Conservation (phyloP, 2,797 vertebrate species). For the Etheostoma perlongum region DNA sequence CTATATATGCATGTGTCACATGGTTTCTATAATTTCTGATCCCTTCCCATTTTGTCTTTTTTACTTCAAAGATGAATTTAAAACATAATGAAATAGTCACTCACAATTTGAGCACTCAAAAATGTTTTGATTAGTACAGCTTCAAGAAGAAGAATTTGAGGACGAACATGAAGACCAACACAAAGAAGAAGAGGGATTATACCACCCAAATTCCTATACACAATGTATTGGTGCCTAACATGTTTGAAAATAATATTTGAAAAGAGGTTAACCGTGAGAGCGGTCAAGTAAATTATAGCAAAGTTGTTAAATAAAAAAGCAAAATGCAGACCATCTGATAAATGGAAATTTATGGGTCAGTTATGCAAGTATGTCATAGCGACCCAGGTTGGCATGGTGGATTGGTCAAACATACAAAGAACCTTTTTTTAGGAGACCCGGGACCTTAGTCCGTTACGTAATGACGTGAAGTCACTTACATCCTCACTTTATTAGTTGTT, state of each 20-base stretch:
- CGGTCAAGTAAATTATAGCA: background rate
- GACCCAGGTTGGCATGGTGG: too few relatives aligned
- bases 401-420: too few relatives aligned
- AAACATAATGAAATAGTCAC: background rate
- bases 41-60: background rate
- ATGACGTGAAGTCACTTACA: too few relatives aligned
- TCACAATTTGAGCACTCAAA: background rate
- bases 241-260: too few relatives aligned
- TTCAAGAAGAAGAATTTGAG: background rate
- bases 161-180: background rate
- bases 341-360: background rate
- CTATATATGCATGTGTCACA: too few relatives aligned
- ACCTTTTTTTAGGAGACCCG: too few relatives aligned
- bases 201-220: background rate
- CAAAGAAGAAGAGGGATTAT: background rate
- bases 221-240: too few relatives aligned
- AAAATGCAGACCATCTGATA: background rate
- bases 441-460: too few relatives aligned
- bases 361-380: too few relatives aligned
- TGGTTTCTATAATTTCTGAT: background rate
- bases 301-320: background rate
- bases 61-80: background rate
- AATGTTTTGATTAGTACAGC: background rate
- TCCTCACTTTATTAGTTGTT: too few relatives aligned
- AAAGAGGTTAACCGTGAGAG: background rate